These are phyloP conservation scores for Drosophila kanekoi DNA, from an alignment of 2,888 invertebrate species.

Conservation along the genomic window DNA sequence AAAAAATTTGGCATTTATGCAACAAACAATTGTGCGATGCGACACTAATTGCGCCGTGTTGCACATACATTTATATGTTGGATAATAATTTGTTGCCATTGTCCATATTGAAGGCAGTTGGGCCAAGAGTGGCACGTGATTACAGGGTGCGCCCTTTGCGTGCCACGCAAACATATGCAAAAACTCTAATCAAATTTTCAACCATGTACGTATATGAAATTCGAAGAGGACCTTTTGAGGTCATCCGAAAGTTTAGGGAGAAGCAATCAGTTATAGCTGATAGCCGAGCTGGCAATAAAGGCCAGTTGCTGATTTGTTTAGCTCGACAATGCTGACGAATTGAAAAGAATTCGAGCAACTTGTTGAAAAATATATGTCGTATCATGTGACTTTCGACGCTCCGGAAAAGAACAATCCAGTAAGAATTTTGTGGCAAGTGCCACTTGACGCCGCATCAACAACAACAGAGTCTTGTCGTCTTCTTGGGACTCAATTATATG, in stretches of 20 bases:
- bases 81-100: constrained; percentile 14
- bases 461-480: constrained; percentile 25
- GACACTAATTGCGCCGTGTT: constrained; percentile 25
- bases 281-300: background rate
- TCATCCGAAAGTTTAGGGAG: background rate
- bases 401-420: background rate
- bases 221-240: background rate
- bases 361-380: background rate
- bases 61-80: constrained; percentile 3
- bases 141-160: constrained; percentile 38
- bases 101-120: constrained; percentile 16
- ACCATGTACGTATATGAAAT: background rate
- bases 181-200: constrained; percentile 10
- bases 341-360: background rate
- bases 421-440: constrained; percentile 2
- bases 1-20: too few relatives aligned
- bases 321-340: background rate
- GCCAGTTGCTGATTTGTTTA: constrained; percentile 5
- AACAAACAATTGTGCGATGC: constrained; percentile 9
- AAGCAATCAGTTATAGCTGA: too few relatives aligned
- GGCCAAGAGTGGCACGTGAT: constrained; percentile 17
- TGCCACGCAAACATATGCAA: constrained; percentile 15
- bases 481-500: constrained; percentile 68
- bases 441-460: background rate
- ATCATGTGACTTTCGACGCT: background rate